Evolutionary conservation across 2,888 invertebrate genomes (phyloP), one percentile per base, ranked within the genome.

Genomic region (Agriopis marginaria): DNA sequence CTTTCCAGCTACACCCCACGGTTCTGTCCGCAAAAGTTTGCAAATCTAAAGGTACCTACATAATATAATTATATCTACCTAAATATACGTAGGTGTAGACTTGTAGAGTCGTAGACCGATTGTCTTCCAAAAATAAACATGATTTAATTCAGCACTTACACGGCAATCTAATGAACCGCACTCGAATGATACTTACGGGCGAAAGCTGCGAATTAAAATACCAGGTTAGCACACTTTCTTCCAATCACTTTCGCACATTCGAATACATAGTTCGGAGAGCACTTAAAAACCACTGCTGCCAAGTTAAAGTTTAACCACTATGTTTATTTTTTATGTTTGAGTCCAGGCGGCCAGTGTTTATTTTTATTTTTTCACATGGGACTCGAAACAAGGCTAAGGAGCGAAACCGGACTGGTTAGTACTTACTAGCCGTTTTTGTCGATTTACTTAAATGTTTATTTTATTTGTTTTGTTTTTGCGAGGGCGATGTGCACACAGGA

Each of bases 381-480:
- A 79, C 81, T 81, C 77, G 80, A 81, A 79, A 79, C 81, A 76
- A 79, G 77, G 74, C 85, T 77, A 79, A 47, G 65, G 61, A 53
- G 61, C 49, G 44, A 86, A 89, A 91, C 90, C 91, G 89, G 89
- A 82, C 84, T 77, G 79, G 71, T 50, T 5, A 32, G 32, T 32
- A 32, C 32, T 32, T 32, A 55, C 62, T 17, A 23, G 75, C 70
- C 63, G 74, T 85, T 87, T 86, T 89, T 83, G 80, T 85, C 79
- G 79, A 88, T 87, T 88, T 88, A 84, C 82, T 86, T 81, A 83
- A 81, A 77, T 83, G 77, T 79, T 72, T 83, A 81, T 79, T 83
- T 84, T 79, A 75, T 80, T 78, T 85, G 76, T 82, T 86, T 79
- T 75, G 72, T 79, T 85, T 85, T 82, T 79, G 77, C 77, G 71